phyloP scores from a whole-genome alignment of 2,113 vertebrate genomes.

The Ciconia stormi region DNA sequence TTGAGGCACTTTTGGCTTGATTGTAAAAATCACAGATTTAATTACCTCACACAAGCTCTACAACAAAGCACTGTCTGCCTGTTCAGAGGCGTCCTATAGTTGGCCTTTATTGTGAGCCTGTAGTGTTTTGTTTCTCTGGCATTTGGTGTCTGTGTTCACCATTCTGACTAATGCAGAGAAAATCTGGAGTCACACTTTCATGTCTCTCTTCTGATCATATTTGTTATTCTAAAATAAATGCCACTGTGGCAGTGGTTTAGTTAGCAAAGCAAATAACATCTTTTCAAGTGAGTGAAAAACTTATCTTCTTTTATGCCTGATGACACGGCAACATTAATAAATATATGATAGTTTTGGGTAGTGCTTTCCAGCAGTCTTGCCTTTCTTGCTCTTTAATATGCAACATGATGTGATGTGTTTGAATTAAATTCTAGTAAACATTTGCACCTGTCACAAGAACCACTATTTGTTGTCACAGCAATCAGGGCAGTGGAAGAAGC shows the following conservation, averaged over 20 bases:
- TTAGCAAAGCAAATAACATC: neutral
- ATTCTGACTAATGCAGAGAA: neutral
- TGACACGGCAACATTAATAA: neutral
- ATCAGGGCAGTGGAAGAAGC: neutral
- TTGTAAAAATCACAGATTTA: neutral
- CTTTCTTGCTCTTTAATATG: neutral
- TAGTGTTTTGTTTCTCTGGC: neutral
- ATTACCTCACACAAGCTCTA: neutral
- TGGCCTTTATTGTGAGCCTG: neutral
- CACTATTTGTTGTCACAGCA: neutral
- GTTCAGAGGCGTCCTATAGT: neutral
- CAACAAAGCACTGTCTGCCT: neutral
- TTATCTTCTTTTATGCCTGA: neutral
- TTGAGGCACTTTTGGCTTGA: neutral
- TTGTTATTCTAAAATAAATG: constrained; percentile 27
- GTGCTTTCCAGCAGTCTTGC: neutral
- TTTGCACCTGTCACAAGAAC: neutral
- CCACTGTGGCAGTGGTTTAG: neutral
- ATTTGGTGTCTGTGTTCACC: neutral
- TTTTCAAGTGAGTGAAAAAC: neutral
- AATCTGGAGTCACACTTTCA: neutral
- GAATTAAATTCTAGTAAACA: neutral
- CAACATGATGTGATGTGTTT: neutral
- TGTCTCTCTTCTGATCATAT: neutral
- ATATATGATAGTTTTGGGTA: neutral